A percentile compares a stretch with the other conserved stretches of the same genome.
Evolutionary conservation across 2,113 vertebrate genomes (phyloP).

Genomic region (Erinaceus europaeus): DNA sequence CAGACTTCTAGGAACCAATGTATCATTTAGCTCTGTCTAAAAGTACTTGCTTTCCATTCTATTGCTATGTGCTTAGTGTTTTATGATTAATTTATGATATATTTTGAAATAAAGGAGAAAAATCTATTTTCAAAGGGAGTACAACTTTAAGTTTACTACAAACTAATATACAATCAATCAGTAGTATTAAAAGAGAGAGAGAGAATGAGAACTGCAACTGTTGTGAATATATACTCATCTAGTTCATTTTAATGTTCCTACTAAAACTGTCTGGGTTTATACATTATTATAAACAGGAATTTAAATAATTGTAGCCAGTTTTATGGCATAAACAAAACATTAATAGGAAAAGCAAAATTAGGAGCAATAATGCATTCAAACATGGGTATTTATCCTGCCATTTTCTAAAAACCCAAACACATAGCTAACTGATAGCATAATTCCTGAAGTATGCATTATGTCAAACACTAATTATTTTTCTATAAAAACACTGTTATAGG

Average conservation of each 20-base stretch:
- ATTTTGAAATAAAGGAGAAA: neutral
- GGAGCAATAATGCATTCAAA: conserved; percentile 50
- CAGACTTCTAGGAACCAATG: neutral
- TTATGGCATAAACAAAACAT: conserved; percentile 43
- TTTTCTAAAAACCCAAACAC: conserved; percentile 28
- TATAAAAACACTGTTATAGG: neutral
- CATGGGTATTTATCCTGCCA: conserved; percentile 40
- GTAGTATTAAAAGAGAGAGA: neutral
- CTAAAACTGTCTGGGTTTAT: conserved; percentile 48
- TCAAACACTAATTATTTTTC: conserved; percentile 41
- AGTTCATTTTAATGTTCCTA: conserved; percentile 48
- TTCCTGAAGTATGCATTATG: conserved; percentile 18
- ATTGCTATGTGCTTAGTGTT: neutral
- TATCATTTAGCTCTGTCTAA: neutral
- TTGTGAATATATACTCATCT: conserved; percentile 25
- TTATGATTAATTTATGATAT: conserved; percentile 47
- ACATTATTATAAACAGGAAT: conserved; percentile 51
- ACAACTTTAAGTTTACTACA: conserved; percentile 40
- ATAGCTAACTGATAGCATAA: conserved; percentile 24
- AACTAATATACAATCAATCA: conserved; percentile 42
- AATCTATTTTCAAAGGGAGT: neutral
- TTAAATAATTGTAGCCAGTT: conserved; percentile 38
- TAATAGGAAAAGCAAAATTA: conserved; percentile 65
- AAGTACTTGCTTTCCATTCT: conserved; percentile 22
- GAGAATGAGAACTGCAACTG: neutral